A percentile compares a stretch with the other conserved stretches of the same genome.
phyloP scores from a whole-genome alignment of 64 coral and sea anemone species.

The Pachyseris speciosa region DNA sequence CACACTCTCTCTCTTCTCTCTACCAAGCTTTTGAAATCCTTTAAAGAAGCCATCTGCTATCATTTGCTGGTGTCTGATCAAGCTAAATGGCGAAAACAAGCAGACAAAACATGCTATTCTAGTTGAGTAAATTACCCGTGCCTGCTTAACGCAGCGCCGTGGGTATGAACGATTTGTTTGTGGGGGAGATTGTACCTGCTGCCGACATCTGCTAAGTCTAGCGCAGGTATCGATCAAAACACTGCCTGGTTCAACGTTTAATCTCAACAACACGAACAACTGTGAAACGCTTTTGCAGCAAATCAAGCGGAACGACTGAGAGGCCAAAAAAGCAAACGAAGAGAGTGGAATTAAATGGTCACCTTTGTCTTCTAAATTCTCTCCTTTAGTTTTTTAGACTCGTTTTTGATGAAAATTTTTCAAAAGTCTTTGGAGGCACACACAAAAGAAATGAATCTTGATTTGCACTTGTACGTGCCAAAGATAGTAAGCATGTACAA shows the following conservation, averaged over 20 bases:
- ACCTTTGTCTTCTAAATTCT: background rate
- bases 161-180: conserved; percentile 1
- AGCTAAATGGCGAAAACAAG: background rate
- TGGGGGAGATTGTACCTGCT: background rate
- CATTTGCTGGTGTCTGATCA: conserved; percentile 15
- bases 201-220: conserved; percentile 4
- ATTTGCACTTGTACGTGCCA: too few species aligned
- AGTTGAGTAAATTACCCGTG: conserved; percentile 25
- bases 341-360: background rate
- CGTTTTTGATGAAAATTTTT: too few species aligned
- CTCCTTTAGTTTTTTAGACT: background rate
- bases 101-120: conserved; percentile 13
- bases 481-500: too few species aligned
- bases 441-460: too few species aligned
- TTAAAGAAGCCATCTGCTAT: conserved; percentile 43
- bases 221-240: background rate
- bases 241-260: background rate
- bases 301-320: too few species aligned
- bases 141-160: background rate
- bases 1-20: background rate
- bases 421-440: too few species aligned
- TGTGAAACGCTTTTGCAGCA: background rate
- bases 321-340: background rate
- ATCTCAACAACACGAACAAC: background rate
- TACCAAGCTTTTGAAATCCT: conserved; percentile 13